Conservation (phyloP, 2,888 invertebrate genomes). For the Urechis unicinctus region DNA sequence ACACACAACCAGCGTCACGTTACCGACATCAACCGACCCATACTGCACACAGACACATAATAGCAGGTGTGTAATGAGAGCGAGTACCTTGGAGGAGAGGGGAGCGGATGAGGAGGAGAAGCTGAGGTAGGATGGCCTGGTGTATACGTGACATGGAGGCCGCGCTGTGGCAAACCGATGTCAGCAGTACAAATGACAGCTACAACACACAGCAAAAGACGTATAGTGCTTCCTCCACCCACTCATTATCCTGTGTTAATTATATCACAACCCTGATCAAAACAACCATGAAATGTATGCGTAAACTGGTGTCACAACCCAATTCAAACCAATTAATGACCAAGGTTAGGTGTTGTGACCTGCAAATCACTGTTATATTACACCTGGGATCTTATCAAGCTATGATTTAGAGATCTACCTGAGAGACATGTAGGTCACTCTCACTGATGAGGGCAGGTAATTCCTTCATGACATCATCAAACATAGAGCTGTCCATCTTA, state of each 20-base stretch:
- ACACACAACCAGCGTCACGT: not conserved
- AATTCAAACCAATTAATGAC: conserved; percentile 1
- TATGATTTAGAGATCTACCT: too few species aligned
- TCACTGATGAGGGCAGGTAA: conserved; percentile 86
- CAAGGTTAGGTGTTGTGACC: not conserved
- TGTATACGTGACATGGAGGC: conserved; percentile 35
- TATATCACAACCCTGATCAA: too few species aligned
- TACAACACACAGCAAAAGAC: too few species aligned
- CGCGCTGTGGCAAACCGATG: conserved; percentile 42
- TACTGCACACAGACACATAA: not conserved
- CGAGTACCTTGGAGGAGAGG: conserved; percentile 72
- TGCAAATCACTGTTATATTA: too few species aligned
- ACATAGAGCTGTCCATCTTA: conserved; percentile 64
- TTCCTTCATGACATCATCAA: conserved; percentile 77
- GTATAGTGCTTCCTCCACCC: too few species aligned
- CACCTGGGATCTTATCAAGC: too few species aligned
- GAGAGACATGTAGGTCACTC: conserved; percentile 92
- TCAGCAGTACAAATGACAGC: conserved; percentile 46
- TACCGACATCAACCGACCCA: not conserved
- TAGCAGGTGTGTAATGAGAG: not conserved
- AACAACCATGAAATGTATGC: too few species aligned
- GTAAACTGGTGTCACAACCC: too few species aligned
- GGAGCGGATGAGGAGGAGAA: conserved; percentile 79
- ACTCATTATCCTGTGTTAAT: too few species aligned
- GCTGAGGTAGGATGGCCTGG: conserved; percentile 54